Percentiles rank a stretch among this genome's conserved stretches.
Evolutionary conservation across 2,888 invertebrate species (phyloP).

Genomic region (Cerastoderma edule): DNA sequence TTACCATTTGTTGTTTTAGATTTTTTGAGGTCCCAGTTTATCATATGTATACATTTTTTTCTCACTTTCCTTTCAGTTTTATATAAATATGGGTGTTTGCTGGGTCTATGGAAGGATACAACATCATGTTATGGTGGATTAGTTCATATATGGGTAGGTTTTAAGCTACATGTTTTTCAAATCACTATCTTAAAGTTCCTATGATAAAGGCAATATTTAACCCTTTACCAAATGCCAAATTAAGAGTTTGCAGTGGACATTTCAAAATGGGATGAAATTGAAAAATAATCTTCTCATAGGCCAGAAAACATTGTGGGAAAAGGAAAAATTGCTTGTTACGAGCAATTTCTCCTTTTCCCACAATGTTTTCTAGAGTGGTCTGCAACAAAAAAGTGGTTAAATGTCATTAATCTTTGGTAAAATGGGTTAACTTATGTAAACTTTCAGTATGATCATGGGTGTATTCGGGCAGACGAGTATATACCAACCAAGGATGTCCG

Average conservation of each 20-base stretch:
- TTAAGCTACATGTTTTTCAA: too few species aligned
- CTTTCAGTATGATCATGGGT: conserved; percentile 39
- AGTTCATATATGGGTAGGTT: conserved; percentile 44
- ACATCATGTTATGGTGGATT: conserved; percentile 57
- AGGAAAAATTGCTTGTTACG: too few species aligned
- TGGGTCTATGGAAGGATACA: conserved; percentile 46
- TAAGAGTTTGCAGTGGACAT: too few species aligned
- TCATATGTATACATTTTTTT: too few species aligned
- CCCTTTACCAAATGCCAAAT: background rate
- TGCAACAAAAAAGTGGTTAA: background rate
- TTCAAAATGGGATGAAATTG: too few species aligned
- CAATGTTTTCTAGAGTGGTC: conserved; percentile 7
- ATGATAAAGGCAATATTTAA: too few species aligned
- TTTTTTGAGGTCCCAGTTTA: too few species aligned
- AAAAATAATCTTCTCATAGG: too few species aligned
- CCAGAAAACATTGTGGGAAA: conserved; percentile 6
- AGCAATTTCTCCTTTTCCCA: conserved; percentile 16
- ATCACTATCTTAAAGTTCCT: too few species aligned
- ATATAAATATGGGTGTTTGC: conserved; percentile 41
- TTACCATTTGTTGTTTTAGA: too few species aligned
- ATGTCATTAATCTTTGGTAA: background rate
- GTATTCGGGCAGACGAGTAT: conserved; percentile 35
- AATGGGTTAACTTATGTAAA: background rate
- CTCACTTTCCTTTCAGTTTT: conserved; percentile 50
- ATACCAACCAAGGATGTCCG: conserved; percentile 35